Conservation (phyloP, 1,140 invertebrate genomes). For the Muscidifurax raptorellus region DNA sequence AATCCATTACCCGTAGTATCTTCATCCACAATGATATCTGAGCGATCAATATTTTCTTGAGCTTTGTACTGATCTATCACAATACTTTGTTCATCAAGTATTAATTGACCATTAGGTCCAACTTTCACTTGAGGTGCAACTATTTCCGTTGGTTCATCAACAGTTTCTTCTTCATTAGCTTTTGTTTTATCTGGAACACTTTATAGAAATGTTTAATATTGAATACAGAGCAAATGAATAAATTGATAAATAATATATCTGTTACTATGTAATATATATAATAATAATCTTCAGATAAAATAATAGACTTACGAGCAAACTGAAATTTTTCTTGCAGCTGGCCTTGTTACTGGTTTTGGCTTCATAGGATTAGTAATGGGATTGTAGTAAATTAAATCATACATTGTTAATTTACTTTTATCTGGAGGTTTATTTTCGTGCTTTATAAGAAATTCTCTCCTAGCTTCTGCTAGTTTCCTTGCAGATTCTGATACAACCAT, state of each 20-base stretch:
- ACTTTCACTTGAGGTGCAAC: constrained; percentile 92
- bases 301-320: constrained; percentile 74
- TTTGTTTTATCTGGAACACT: constrained; percentile 54
- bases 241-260: constrained; percentile 8
- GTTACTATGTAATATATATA: not conserved
- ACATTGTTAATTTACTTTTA: constrained; percentile 87
- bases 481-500: constrained; percentile 72
- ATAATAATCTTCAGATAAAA: not conserved
- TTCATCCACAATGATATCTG: constrained; percentile 82
- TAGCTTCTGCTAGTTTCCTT: constrained; percentile 75
- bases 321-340: constrained; percentile 52
- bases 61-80: constrained; percentile 85
- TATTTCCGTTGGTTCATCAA: constrained; percentile 75
- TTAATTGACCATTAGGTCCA: constrained; percentile 89
- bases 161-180: constrained; percentile 64
- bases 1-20: constrained; percentile 79
- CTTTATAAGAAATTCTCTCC: constrained; percentile 78
- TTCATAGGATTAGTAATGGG: constrained; percentile 84
- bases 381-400: constrained; percentile 94
- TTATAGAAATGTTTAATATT: not conserved
- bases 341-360: constrained; percentile 53
- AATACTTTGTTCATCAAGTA: constrained; percentile 91
- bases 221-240: not conserved
- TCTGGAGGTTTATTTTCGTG: constrained; percentile 79
- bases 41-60: constrained; percentile 78